These are phyloP conservation scores for Macroglossus sobrinus DNA, from an alignment of 2,113 vertebrate genomes.

Conservation along the genomic window DNA sequence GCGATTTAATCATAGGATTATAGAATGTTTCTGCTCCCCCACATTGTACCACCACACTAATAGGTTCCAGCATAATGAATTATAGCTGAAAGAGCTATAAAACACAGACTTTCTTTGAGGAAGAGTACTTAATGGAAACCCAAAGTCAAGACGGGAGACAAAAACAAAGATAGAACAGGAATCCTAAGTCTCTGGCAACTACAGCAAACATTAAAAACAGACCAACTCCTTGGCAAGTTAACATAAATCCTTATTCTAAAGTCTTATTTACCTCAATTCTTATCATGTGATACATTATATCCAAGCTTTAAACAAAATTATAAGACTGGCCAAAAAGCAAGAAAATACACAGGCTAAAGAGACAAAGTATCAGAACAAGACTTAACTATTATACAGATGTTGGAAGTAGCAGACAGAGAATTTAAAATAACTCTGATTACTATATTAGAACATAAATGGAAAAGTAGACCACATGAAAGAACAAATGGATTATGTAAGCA, in stretches of 20 bases:
- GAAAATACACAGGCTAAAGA: neutral
- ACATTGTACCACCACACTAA: neutral
- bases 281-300: neutral
- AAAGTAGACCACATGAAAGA: neutral
- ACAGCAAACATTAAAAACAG: neutral
- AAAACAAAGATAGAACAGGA: neutral
- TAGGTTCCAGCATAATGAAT: neutral
- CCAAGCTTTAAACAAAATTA: neutral
- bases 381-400: neutral
- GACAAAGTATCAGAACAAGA: neutral
- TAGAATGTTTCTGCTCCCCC: neutral
- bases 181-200: neutral
- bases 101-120: neutral
- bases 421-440: neutral
- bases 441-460: neutral
- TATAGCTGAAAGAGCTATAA: neutral
- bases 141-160: neutral
- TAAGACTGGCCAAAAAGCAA: neutral
- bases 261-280: neutral
- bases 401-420: neutral
- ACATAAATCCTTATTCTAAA: neutral
- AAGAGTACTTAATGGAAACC: neutral
- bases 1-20: neutral
- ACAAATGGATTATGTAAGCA: neutral
- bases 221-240: neutral